These are phyloP conservation scores for Callitettix versicolor DNA, from an alignment of 1,140 invertebrate genomes.

Conservation along the genomic window DNA sequence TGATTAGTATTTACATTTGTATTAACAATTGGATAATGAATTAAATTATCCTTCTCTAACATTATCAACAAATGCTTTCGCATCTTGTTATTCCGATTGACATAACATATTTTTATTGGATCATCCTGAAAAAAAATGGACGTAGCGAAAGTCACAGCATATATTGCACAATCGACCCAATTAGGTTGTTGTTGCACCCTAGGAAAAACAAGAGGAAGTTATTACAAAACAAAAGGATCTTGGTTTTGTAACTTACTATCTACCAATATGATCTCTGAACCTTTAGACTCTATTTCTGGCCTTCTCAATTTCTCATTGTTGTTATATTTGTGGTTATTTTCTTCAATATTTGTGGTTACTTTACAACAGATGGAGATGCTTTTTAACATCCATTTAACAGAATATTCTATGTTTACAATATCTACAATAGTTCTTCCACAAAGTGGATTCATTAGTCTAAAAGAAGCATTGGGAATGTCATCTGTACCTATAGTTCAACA, in stretches of 20 bases:
- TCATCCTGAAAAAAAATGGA: too few relatives aligned
- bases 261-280: conserved; percentile 38
- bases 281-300: conserved; percentile 39
- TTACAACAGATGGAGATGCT: conserved; percentile 55
- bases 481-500: conserved; percentile 54
- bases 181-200: too few relatives aligned
- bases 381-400: conserved; percentile 45
- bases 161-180: too few relatives aligned
- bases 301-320: conserved; percentile 41
- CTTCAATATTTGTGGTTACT: conserved; percentile 52
- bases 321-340: conserved; percentile 53
- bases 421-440: neutral
- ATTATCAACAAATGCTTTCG: too few relatives aligned
- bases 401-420: conserved; percentile 18
- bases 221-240: too few relatives aligned
- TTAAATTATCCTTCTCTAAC: too few relatives aligned
- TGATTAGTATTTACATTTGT: too few relatives aligned
- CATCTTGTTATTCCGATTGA: too few relatives aligned
- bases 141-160: too few relatives aligned
- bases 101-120: too few relatives aligned
- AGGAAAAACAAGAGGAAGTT: too few relatives aligned
- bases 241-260: conserved; percentile 37
- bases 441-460: conserved; percentile 32
- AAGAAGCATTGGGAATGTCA: conserved; percentile 42
- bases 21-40: too few relatives aligned